These are phyloP conservation scores for Lichenostomus cassidix DNA, from an alignment of 2,113 vertebrate species.

Conservation along the genomic window DNA sequence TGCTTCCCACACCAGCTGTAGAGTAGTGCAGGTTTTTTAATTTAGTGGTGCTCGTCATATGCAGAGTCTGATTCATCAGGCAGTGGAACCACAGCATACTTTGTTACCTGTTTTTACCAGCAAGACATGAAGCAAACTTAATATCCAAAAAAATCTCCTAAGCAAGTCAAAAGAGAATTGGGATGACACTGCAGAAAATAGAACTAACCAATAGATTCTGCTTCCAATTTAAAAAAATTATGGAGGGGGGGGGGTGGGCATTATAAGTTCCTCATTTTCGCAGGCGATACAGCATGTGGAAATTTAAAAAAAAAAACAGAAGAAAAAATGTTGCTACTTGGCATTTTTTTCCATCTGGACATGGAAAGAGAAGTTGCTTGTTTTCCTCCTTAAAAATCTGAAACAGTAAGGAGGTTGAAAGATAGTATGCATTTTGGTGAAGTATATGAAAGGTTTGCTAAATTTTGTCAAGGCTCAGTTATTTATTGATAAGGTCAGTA, in stretches of 20 bases:
- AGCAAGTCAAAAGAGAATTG: neutral
- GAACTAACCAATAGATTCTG: neutral
- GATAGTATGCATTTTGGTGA: neutral
- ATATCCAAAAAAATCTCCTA: neutral
- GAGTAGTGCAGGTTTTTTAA: neutral
- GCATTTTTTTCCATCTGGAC: neutral
- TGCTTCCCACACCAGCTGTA: neutral
- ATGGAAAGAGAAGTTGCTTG: neutral
- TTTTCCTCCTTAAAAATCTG: neutral
- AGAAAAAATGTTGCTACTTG: neutral
- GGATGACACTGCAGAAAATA: neutral
- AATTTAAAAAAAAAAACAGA: neutral
- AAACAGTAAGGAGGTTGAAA: neutral
- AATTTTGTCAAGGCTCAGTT: neutral
- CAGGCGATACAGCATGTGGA: neutral
- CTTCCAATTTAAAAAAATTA: neutral
- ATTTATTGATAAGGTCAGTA: neutral
- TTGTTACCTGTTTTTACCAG: neutral
- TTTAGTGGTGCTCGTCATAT: neutral
- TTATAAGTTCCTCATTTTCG: neutral
- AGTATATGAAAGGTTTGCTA: neutral
- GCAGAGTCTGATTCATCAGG: neutral
- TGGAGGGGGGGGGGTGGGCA: fast-evolving
- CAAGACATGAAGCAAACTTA: neutral
- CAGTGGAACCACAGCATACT: neutral